These are phyloP conservation scores for Belgica antarctica DNA, from an alignment of 2,888 invertebrate species.

Conservation along the genomic window DNA sequence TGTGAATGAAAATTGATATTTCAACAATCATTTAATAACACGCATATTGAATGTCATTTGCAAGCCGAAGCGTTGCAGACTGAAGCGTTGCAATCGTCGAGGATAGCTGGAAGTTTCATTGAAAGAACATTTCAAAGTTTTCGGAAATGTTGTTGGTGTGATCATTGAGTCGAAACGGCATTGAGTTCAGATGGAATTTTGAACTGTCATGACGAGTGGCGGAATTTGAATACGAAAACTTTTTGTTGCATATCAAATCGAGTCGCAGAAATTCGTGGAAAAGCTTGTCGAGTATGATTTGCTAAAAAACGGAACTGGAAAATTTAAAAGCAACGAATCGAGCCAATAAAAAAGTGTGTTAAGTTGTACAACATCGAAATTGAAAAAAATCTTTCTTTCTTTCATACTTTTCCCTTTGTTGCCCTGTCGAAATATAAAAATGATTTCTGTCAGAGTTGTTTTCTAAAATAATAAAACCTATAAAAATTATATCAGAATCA, in stretches of 20 bases:
- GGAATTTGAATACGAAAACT: slow-evolving; percentile 6
- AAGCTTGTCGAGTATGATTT: slow-evolving; percentile 15
- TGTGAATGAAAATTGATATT: slow-evolving; percentile 13
- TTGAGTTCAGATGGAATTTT: not conserved
- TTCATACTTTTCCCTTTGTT: not conserved
- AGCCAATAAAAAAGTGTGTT: slow-evolving; percentile 23
- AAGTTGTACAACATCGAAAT: not conserved
- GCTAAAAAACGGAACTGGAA: not conserved
- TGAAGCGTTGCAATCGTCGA: not conserved
- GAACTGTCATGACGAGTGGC: slow-evolving; percentile 9
- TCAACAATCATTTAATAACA: slow-evolving; percentile 3
- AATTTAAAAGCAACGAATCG: slow-evolving; percentile 2
- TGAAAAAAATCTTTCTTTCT: slow-evolving; percentile 18
- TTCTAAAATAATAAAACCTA: slow-evolving; percentile 14
- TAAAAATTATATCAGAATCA: slow-evolving; percentile 8
- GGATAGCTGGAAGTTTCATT: too few relatives aligned
- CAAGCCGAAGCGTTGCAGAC: not conserved
- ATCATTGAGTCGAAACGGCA: too few relatives aligned
- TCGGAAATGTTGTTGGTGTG: not conserved
- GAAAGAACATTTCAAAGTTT: not conserved
- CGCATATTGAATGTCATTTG: not conserved
- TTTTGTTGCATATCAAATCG: too few relatives aligned
- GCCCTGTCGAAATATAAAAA: not conserved
- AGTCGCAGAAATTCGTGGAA: not conserved
- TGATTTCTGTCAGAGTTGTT: slow-evolving; percentile 18